Conservation (phyloP, 2,888 invertebrate species). For the Xestia rhomboidea region DNA sequence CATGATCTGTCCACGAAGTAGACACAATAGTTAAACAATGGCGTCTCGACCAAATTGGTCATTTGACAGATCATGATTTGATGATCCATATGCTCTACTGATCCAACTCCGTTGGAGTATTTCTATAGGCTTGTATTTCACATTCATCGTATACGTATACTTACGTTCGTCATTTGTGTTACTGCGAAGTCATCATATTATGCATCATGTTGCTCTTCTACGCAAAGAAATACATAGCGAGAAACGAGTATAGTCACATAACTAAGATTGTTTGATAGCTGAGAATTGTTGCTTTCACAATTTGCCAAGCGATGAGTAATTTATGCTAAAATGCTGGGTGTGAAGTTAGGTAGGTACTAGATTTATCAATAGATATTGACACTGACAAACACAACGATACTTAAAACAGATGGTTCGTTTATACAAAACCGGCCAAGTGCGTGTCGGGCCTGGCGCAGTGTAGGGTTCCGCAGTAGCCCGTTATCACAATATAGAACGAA, state of each 20-base stretch:
- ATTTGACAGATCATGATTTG: too few species aligned
- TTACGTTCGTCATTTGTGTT: slow-evolving; percentile 12
- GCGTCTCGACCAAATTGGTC: too few species aligned
- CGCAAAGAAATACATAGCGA: neutral
- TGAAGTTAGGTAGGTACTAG: neutral
- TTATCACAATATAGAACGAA: too few species aligned
- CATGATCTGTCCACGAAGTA: too few species aligned
- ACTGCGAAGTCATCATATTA: slow-evolving; percentile 23
- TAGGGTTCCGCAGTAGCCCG: too few species aligned
- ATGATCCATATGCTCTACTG: slow-evolving; percentile 7
- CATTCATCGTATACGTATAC: neutral
- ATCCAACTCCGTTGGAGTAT: neutral
- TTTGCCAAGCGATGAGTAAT: slow-evolving; percentile 21
- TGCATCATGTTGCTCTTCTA: neutral
- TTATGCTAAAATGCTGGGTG: slow-evolving; percentile 26
- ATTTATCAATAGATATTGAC: slow-evolving; percentile 20
- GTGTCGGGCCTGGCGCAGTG: too few species aligned
- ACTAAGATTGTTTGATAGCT: slow-evolving; percentile 3
- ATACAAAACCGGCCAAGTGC: too few species aligned
- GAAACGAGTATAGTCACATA: neutral
- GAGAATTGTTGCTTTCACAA: slow-evolving; percentile 20
- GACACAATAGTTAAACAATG: too few species aligned
- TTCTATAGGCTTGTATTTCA: slow-evolving; percentile 19
- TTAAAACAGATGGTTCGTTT: slow-evolving; percentile 3
- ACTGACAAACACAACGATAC: neutral